Conservation (phyloP, 2,113 vertebrate genomes). For the Coracopsis vasa region DNA sequence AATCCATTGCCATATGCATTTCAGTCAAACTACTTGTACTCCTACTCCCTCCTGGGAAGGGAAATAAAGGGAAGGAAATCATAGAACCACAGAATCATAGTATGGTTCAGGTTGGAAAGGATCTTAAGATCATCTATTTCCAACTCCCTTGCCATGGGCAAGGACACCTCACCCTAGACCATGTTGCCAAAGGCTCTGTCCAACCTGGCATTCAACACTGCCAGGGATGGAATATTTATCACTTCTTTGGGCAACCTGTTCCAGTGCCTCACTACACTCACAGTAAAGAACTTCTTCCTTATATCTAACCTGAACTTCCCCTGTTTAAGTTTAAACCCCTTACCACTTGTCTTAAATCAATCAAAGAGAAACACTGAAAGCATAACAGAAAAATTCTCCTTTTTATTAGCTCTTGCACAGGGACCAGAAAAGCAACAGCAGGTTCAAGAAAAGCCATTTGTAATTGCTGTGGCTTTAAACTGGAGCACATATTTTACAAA, state of each 20-base stretch:
- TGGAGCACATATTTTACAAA: neutral
- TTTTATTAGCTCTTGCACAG: neutral
- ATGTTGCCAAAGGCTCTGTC: neutral
- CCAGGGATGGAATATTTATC: neutral
- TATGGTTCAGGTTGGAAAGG: neutral
- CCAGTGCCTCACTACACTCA: neutral
- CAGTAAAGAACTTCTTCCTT: neutral
- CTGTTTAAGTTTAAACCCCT: neutral
- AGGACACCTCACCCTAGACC: neutral
- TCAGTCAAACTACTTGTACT: neutral
- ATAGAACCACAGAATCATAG: neutral
- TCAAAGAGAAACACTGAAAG: neutral
- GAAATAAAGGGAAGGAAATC: neutral
- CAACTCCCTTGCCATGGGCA: neutral
- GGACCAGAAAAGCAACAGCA: neutral
- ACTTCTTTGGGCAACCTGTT: neutral
- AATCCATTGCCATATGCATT: neutral
- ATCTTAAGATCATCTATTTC: neutral
- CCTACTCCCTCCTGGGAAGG: neutral
- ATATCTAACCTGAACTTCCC: neutral
- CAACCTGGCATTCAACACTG: neutral
- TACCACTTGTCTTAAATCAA: neutral
- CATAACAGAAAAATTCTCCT: neutral
- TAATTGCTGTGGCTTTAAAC: neutral
- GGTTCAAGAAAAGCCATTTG: neutral